Percentiles rank a stretch among this genome's conserved stretches.
phyloP scores from a whole-genome alignment of 2,113 vertebrate genomes.

The Brachirus orientalis region DNA sequence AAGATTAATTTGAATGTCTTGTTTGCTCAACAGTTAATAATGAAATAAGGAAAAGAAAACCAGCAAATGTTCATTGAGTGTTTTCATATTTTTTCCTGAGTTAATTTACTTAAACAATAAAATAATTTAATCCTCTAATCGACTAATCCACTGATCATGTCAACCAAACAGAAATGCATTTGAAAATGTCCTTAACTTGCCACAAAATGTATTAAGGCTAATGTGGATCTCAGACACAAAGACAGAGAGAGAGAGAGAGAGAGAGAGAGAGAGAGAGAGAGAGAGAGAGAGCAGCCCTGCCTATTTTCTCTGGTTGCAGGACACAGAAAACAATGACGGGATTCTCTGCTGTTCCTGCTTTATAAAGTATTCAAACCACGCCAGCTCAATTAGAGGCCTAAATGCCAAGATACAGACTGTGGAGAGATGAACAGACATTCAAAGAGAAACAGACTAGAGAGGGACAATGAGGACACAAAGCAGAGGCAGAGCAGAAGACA shows the following conservation, averaged over 20 bases:
- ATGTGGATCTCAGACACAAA: not conserved
- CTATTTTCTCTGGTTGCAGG: conserved; percentile 22
- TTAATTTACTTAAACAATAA: too few relatives aligned
- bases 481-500: conserved; percentile 7
- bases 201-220: too few relatives aligned
- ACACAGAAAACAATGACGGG: conserved; percentile 64
- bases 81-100: too few relatives aligned
- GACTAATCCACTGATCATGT: too few relatives aligned
- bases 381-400: conserved; percentile 71
- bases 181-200: too few relatives aligned
- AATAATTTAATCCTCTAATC: too few relatives aligned
- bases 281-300: conserved; percentile 1
- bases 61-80: not conserved
- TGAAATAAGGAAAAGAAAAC: not conserved
- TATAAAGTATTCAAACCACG: conserved; percentile 63
- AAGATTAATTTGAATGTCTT: not conserved
- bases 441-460: conserved; percentile 20
- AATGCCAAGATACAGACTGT: conserved; percentile 68
- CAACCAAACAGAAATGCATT: too few relatives aligned
- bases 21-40: not conserved
- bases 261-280: not conserved
- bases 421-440: conserved; percentile 41
- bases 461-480: conserved; percentile 25
- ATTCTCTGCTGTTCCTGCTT: conserved; percentile 69
- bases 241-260: conserved; percentile 6